phyloP scores from a whole-genome alignment of 2,888 invertebrate species.

The Apoda limacodes region DNA sequence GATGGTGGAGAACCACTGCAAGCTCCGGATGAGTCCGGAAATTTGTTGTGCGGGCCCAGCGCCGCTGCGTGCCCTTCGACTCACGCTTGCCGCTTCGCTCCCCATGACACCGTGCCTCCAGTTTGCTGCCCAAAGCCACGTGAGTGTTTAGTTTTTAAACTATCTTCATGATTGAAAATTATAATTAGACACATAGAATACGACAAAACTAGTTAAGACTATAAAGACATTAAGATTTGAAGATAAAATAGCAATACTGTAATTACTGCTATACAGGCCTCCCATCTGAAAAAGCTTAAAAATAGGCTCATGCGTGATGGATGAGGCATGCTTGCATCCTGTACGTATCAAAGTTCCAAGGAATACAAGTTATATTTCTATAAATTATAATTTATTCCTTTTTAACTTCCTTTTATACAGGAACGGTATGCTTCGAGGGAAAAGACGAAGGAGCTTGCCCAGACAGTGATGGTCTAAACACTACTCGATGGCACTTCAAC shows the following conservation, averaged over 20 bases:
- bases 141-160: constrained; percentile 38
- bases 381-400: no score
- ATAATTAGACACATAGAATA: no score
- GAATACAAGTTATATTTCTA: no score
- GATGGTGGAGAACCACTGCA: constrained; percentile 35
- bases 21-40: constrained; percentile 42
- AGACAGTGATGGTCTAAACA: constrained; percentile 38
- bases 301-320: no score
- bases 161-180: not conserved
- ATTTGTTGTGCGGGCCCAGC: constrained; percentile 78
- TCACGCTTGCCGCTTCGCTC: constrained; percentile 86
- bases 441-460: constrained; percentile 72
- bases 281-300: no score
- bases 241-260: no score
- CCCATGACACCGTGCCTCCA: constrained; percentile 79
- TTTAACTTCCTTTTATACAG: no score
- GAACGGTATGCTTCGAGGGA: constrained; percentile 84
- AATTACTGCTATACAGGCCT: no score
- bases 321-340: no score
- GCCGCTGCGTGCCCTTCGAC: constrained; percentile 85
- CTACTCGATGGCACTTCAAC: constrained; percentile 81
- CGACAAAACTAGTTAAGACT: no score
- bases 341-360: no score
- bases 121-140: constrained; percentile 91
- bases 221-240: no score